Evolutionary conservation across 1,140 invertebrate species (phyloP).

Genomic region (Apis dorsata): DNA sequence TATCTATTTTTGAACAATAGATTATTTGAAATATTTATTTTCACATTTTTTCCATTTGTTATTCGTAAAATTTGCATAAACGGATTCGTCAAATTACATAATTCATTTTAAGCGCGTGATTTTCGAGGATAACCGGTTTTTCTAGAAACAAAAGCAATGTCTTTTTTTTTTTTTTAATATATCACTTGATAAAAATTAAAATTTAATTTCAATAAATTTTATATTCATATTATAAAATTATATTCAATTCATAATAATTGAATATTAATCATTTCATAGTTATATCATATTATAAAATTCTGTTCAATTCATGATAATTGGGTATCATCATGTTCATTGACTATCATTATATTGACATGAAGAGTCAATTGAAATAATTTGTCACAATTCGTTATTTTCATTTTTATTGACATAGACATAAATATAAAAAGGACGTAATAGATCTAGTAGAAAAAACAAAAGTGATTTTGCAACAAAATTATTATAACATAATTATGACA

Average conservation of each 20-base stretch:
- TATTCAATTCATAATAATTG: not conserved
- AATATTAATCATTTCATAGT: no score
- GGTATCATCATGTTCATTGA: not conserved
- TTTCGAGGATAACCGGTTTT: slow-evolving; percentile 7
- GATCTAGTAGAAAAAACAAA: slow-evolving; percentile 50
- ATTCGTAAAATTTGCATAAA: not conserved
- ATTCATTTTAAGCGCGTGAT: not conserved
- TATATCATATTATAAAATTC: not conserved
- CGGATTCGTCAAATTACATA: not conserved
- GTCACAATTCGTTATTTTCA: not conserved
- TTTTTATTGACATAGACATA: slow-evolving; percentile 48
- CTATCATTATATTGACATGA: not conserved
- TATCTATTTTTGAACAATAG: not conserved
- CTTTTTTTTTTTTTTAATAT: no score
- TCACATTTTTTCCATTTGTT: not conserved
- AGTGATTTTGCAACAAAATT: slow-evolving; percentile 4
- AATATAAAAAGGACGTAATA: slow-evolving; percentile 51
- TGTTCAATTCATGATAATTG: not conserved
- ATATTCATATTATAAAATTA: not conserved
- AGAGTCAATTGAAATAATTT: no score
- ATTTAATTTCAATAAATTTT: no score
- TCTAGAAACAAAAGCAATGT: no score
- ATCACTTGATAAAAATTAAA: not conserved
- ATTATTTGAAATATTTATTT: not conserved
- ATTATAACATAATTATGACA: not conserved